A percentile compares a stretch with the other conserved stretches of the same genome.
Conservation (phyloP, 23 tunicate species). For the Styela clava region DNA sequence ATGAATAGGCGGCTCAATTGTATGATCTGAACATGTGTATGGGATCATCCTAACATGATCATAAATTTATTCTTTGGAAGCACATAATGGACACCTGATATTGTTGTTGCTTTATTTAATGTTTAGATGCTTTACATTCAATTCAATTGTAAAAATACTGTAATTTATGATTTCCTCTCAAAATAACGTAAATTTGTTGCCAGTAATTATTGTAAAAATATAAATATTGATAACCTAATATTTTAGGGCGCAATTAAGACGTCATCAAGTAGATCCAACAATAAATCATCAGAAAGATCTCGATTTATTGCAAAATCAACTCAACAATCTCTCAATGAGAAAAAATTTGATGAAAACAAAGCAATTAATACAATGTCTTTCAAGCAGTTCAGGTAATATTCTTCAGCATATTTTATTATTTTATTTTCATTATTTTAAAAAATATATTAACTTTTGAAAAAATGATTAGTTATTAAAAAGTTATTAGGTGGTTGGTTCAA, state of each 20-base stretch:
- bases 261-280: not conserved
- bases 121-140: too few species aligned
- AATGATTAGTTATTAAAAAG: too few species aligned
- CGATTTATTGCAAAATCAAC: not conserved
- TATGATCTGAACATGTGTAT: not conserved
- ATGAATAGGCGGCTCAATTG: not conserved
- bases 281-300: not conserved
- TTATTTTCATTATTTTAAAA: not conserved
- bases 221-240: too few species aligned
- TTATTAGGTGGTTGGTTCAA: too few species aligned
- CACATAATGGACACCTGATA: not conserved
- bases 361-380: not conserved
- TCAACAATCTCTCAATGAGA: not conserved
- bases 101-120: too few species aligned
- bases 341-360: not conserved
- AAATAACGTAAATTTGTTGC: too few species aligned
- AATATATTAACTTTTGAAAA: too few species aligned
- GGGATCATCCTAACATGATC: not conserved
- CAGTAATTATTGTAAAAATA: too few species aligned
- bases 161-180: too few species aligned
- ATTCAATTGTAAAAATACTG: too few species aligned
- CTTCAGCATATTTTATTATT: not conserved
- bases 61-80: not conserved
- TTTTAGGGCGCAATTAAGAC: too few species aligned
- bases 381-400: slow-evolving; percentile 23